These are phyloP conservation scores for Mormyrus hasselquistii DNA, from an alignment of 2,797 vertebrate genomes.

Conservation along the genomic window DNA sequence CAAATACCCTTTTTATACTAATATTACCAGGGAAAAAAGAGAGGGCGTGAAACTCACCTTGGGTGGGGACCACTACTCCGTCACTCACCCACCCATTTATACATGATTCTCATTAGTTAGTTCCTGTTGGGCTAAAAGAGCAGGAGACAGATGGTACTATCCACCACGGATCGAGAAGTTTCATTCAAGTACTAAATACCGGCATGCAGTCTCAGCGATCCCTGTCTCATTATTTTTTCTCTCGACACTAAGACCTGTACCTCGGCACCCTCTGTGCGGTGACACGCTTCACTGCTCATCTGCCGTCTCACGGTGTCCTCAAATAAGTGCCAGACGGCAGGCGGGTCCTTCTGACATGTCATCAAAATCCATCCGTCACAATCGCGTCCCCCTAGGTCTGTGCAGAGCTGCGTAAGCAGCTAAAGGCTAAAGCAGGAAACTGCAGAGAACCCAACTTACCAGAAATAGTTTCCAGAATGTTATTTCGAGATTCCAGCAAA, in stretches of 20 bases:
- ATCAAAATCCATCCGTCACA: neutral
- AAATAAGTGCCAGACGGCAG: neutral
- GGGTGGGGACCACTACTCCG: neutral
- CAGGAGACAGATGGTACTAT: neutral
- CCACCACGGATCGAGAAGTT: neutral
- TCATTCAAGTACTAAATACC: conserved; percentile 2
- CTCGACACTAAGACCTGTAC: neutral
- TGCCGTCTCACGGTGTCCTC: neutral
- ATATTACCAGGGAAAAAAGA: neutral
- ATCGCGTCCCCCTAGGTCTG: neutral
- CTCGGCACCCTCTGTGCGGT: neutral
- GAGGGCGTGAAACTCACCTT: neutral
- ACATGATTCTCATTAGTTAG: neutral
- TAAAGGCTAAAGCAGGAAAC: neutral
- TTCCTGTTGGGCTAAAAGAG: neutral
- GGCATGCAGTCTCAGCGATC: neutral
- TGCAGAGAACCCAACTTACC: neutral
- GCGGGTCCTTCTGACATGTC: neutral
- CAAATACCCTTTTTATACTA: neutral
- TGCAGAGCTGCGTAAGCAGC: too few relatives aligned
- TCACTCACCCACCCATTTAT: neutral
- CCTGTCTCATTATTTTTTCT: neutral
- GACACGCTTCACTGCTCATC: neutral
- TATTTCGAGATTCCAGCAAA: neutral
- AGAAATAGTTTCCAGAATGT: neutral